A percentile compares a stretch with the other conserved stretches of the same genome.
Conservation (phyloP, 2,797 vertebrate genomes). For the Pseudochaenichthys georgianus region DNA sequence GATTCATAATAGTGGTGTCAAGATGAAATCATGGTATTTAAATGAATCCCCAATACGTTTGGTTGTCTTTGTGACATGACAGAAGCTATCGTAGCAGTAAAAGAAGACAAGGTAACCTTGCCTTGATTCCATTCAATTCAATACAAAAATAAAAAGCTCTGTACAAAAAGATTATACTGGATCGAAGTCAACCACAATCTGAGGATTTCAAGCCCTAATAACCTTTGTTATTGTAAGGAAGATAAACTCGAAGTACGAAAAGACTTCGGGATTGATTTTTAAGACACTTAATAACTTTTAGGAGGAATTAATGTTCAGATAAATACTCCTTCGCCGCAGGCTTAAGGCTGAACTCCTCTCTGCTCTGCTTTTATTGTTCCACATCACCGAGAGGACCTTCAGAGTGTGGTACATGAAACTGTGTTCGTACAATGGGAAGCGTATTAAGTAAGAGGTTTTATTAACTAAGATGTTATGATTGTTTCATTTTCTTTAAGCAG, state of each 20-base stretch:
- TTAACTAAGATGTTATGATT: conserved; percentile 58
- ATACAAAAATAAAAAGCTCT: conserved; percentile 9
- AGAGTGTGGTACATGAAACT: conserved; percentile 34
- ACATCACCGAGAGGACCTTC: conserved; percentile 56
- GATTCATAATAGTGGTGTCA: background rate
- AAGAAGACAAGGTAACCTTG: background rate
- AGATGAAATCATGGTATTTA: background rate
- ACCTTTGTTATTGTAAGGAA: conserved; percentile 37
- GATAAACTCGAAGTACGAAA: conserved; percentile 27
- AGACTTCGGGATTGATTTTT: conserved; percentile 25
- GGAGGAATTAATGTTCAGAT: conserved; percentile 48
- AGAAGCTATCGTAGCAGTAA: background rate
- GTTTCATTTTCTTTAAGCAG: conserved; percentile 62
- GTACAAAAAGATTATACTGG: conserved; percentile 29
- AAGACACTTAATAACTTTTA: conserved; percentile 45
- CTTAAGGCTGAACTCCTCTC: conserved; percentile 14
- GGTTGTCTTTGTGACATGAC: background rate
- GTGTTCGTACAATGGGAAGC: conserved; percentile 31
- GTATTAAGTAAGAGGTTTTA: conserved; percentile 46
- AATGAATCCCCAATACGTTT: background rate
- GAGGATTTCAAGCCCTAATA: conserved; percentile 38
- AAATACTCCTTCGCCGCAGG: conserved; percentile 27
- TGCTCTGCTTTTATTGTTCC: conserved; percentile 39
- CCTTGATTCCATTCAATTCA: conserved; percentile 30
- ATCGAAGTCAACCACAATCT: conserved; percentile 41